Base-by-base conservation (phyloP, 2,797 vertebrate species). In the Cuniculus paca region DNA sequence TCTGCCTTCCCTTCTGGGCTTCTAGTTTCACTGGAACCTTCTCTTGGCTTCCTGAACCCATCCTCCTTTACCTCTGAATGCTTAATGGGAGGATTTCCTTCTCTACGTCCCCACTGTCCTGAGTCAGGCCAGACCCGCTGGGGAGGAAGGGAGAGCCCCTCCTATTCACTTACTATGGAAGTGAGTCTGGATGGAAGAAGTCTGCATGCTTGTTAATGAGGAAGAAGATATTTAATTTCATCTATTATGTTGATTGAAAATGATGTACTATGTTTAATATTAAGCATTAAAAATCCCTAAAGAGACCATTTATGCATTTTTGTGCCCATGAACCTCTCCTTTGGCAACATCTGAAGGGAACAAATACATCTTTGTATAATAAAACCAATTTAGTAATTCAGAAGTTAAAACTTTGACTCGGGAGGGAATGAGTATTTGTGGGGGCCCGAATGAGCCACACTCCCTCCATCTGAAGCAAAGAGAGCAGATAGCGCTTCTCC, bases 311-410 rank as follows among this genome's bases (percentile, higher is more conserved):
- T 87, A 36, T 11, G 31, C 8, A 45, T 6, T 84, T 77, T 87
- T 83, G 34, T 10, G n/a, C 4, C 78, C 83, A 14, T 78, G 84
- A 92, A 11, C 28, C 7, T 77, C 82, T 20, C 6, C 9, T 92
- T 88, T 65, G 52, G 26, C 42, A 68, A 48, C 20, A 42, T 85
- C 39, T 88, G 19, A n/a, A 31, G 50, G 45, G 17, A 2, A 48
- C n/a, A 88, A 77, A 84, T 70, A 48, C 52, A 36, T 45, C 90
- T 89, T 68, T 84, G 26, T 92, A 31, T 50, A 72, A 56, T 78
- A 83, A 82, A 52, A 96, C 85, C 39, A 58, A 93, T 5, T 78
- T 31, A n/a, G n/a, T 80, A 92, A 94, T 90, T 92, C 11, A 82
- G 31, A 17, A 87, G 88, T 39, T 82, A 89, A 88, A 91, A 50